Conservation (phyloP, 2,797 vertebrate genomes). For the Alectoris magna region DNA sequence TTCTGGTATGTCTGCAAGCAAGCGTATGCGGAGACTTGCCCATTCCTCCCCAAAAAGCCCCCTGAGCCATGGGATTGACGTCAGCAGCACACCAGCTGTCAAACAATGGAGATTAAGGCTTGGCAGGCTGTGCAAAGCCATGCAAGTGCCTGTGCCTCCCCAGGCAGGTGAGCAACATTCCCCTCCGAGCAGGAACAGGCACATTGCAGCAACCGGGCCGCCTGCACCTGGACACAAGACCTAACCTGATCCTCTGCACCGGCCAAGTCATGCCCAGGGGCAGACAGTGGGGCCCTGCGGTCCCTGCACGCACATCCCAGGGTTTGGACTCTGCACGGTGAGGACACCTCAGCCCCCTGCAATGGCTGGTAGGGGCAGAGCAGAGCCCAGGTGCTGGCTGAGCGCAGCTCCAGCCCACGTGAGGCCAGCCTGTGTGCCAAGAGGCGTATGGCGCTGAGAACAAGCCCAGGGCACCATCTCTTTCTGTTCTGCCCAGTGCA, state of each 20-base stretch:
- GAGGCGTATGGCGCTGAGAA: background rate
- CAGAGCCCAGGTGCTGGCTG: background rate
- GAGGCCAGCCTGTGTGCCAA: background rate
- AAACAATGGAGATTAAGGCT: constrained; percentile 49
- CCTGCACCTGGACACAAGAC: constrained; percentile 27
- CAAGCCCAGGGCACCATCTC: background rate
- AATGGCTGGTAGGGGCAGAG: background rate
- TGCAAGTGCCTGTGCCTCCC: background rate
- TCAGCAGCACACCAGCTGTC: constrained; percentile 58
- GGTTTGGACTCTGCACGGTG: accelerated
- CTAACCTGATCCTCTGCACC: accelerated
- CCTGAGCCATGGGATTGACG: constrained; percentile 72
- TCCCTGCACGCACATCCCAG: accelerated
- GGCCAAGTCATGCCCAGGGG: background rate
- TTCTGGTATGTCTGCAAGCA: constrained; percentile 7
- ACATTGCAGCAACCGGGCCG: background rate
- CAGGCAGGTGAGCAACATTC: constrained; percentile 37
- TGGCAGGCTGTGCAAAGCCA: background rate
- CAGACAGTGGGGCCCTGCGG: accelerated
- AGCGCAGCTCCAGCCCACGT: accelerated
- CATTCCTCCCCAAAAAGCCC: constrained; percentile 48
- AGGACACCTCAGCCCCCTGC: background rate
- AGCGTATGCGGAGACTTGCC: constrained; percentile 48
- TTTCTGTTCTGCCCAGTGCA: background rate
- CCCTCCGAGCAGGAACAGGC: constrained; percentile 31